These are phyloP conservation scores for Arctocebus calabarensis DNA, from an alignment of 2,797 vertebrate genomes.

Conservation along the genomic window DNA sequence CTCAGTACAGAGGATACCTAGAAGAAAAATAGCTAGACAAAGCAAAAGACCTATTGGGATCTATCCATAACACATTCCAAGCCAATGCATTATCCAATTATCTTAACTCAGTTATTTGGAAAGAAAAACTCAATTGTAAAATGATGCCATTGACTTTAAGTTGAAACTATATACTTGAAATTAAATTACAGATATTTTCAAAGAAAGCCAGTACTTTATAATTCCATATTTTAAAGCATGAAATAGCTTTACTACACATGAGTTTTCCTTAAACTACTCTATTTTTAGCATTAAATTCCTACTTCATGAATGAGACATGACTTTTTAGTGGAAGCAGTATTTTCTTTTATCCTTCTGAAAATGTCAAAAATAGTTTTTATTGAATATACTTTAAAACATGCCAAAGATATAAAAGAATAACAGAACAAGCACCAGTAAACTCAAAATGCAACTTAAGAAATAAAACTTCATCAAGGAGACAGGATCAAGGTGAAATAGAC, in stretches of 20 bases:
- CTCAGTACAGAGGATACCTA: not conserved
- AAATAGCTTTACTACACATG: not conserved
- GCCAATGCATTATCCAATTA: not conserved
- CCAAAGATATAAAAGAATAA: not conserved
- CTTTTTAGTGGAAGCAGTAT: not conserved
- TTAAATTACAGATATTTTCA: slow-evolving; percentile 49
- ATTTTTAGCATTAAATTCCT: slow-evolving; percentile 49
- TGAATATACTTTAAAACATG: slow-evolving; percentile 45
- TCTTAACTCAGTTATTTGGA: not conserved
- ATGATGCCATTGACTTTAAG: not conserved
- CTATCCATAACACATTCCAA: not conserved
- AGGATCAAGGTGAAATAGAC: not conserved
- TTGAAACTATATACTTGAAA: slow-evolving; percentile 47
- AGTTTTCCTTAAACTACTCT: not conserved
- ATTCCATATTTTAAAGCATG: slow-evolving; percentile 48
- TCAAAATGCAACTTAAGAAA: not conserved
- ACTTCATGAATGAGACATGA: not conserved
- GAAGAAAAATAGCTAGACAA: not conserved
- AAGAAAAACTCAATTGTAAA: slow-evolving; percentile 35
- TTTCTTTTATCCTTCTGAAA: slow-evolving; percentile 51
- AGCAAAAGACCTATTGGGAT: not conserved
- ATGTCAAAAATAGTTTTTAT: not conserved
- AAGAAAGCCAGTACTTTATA: not conserved
- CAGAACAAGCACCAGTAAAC: not conserved
- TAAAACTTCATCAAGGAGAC: not conserved